Base-by-base conservation (phyloP, 2,113 vertebrate genomes). In the Brienomyrus brachyistius region DNA sequence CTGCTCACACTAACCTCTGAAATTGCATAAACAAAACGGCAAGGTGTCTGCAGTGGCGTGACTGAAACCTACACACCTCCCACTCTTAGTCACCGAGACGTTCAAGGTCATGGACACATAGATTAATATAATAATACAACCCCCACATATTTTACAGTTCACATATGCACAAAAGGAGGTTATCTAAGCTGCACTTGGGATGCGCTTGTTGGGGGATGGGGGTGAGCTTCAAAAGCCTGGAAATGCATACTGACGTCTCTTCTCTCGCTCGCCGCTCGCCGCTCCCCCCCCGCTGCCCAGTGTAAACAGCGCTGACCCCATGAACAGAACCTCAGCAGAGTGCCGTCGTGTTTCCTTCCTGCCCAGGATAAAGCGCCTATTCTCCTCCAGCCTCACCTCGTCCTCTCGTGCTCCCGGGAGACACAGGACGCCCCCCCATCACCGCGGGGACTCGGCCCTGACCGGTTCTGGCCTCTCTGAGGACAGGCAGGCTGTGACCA, bases 291-390 rank as follows among this genome's bases (percentile, higher is more conserved):
- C 23, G 7, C 88, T 3, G 31, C 21, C 45, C 45, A 50, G 23
- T 40, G 70, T 17, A 50, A 74, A 54, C 50, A 89, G 74, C 3
- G 50, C 50, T 11, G 70, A 89, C 23, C 74, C 48, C 74, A 89
- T 83, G 51, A 43, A 89, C 17, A 52, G 27, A 2, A 27, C 43
- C 88, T 62, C 21, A 21, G 45, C n/a, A 48, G 15, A 50, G 10
- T 31, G 6, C 43, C 17, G 11, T 4, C 50, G 19, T 1, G 47
- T 70, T 87, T 91, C 90, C 91, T 47, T 70, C 87, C 91, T 92
- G 91, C 92, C 91, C 91, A 91, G 91, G 92, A 80, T 92, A 93
- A 93, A 89, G 82, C 45, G 15, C 27, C 35, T 62, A 89, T 89
- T 91, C 56, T 89, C 83, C 74, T 48, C 87, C 45, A 70, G 47